Percentiles rank a stretch among this genome's conserved stretches.
These are phyloP conservation scores for Dolichotis patagonum DNA, from an alignment of 2,113 vertebrate genomes.

Conservation along the genomic window DNA sequence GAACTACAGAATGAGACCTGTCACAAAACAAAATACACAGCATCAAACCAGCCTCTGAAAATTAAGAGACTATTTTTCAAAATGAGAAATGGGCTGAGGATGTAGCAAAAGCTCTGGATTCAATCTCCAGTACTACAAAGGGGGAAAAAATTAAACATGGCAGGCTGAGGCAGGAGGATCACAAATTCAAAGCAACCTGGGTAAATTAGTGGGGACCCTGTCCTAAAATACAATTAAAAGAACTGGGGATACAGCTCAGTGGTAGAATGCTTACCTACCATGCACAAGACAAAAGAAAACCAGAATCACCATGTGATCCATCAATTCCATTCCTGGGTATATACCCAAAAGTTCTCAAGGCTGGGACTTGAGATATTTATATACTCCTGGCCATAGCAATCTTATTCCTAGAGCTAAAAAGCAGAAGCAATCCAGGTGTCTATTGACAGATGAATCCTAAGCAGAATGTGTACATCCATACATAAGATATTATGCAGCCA, in stretches of 20 bases:
- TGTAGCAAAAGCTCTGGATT: background rate
- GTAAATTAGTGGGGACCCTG: background rate
- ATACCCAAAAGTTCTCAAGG: background rate
- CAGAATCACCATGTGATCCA: background rate
- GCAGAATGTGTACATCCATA: background rate
- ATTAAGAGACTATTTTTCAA: background rate
- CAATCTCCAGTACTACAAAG: background rate
- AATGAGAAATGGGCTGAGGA: background rate
- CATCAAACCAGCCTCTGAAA: background rate
- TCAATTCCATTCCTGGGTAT: background rate
- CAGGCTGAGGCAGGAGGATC: background rate
- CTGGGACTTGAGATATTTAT: background rate
- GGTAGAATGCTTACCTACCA: background rate
- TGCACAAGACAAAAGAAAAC: background rate
- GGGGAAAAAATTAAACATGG: background rate
- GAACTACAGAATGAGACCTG: background rate
- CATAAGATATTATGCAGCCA: background rate
- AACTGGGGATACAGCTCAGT: background rate
- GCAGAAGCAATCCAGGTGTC: background rate
- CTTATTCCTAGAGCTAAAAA: background rate
- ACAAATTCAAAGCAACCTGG: background rate
- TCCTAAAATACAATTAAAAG: background rate
- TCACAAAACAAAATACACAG: background rate
- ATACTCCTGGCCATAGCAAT: background rate
- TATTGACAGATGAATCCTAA: background rate